Percentiles rank a stretch among this genome's conserved stretches.
Evolutionary conservation across 1,140 invertebrate genomes (phyloP).

Genomic region (Brachionus calyciflorus): DNA sequence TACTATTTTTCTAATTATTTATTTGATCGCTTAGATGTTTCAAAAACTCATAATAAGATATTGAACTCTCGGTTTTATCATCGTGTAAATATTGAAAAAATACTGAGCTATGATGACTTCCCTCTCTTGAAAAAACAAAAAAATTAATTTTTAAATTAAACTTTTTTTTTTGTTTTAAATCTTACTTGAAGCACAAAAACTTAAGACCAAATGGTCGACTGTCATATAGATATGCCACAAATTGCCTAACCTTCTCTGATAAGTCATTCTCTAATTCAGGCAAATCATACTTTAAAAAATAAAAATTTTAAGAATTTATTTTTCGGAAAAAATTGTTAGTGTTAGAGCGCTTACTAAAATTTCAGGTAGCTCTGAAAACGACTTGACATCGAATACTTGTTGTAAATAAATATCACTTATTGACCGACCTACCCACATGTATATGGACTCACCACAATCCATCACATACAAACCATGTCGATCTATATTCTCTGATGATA

Average conservation of each 20-base stretch:
- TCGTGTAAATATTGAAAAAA: conserved; percentile 88
- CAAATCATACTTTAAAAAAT: conserved; percentile 68
- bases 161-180: not conserved
- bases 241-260: conserved; percentile 73
- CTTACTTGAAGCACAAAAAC: conserved; percentile 41
- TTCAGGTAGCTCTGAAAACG: conserved; percentile 67
- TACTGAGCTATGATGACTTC: conserved; percentile 73
- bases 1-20: not conserved
- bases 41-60: conserved; percentile 96
- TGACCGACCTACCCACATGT: conserved; percentile 79
- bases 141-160: conserved; percentile 15
- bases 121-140: conserved; percentile 68
- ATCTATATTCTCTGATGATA: conserved; percentile 73
- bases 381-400: conserved; percentile 69
- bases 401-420: conserved; percentile 73
- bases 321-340: not conserved
- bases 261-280: conserved; percentile 74
- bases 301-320: not conserved
- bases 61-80: conserved; percentile 84
- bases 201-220: conserved; percentile 74
- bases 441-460: conserved; percentile 78
- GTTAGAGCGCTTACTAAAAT: conserved; percentile 64
- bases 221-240: conserved; percentile 79
- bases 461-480: conserved; percentile 84
- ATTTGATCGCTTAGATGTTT: conserved; percentile 56